Conservation (phyloP, 2,113 vertebrate species). For the Entelurus aequoreus region DNA sequence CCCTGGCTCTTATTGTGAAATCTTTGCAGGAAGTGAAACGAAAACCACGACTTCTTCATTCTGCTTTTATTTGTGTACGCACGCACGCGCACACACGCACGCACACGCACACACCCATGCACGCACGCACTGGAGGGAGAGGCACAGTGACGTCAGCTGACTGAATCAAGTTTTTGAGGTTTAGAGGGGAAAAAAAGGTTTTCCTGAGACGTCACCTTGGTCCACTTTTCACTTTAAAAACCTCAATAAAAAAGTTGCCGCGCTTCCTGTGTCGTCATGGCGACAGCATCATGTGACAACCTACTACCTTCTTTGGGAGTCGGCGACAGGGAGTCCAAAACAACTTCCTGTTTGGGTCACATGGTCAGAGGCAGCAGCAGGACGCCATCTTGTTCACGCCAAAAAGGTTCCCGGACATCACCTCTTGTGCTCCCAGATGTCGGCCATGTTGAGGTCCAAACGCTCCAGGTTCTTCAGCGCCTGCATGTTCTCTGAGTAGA, state of each 20-base stretch:
- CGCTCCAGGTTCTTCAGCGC: conserved; percentile 86
- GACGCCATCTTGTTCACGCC: background rate
- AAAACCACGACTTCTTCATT: background rate
- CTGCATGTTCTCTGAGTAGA: conserved; percentile 96
- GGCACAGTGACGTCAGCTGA: conserved; percentile 19
- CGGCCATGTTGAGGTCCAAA: conserved; percentile 91
- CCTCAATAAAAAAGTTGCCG: too few species aligned
- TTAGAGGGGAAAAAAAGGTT: background rate
- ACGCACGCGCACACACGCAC: conserved; percentile 4
- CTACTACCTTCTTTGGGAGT: too few species aligned
- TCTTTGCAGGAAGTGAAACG: background rate
- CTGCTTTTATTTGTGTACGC: conserved; percentile 9
- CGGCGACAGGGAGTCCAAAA: too few species aligned
- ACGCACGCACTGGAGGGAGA: conserved; percentile 1
- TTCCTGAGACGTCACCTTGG: conserved; percentile 2
- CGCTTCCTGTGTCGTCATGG: background rate
- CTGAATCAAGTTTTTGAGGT: background rate
- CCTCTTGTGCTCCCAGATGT: conserved; percentile 99
- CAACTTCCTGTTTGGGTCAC: background rate
- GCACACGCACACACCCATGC: background rate
- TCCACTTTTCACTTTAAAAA: background rate
- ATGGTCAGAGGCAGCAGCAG: background rate
- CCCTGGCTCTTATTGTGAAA: background rate
- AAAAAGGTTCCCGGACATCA: conserved; percentile 64
- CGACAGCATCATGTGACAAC: background rate